Evolutionary conservation across 1,140 invertebrate genomes (phyloP), one percentile per base, ranked within the genome.

Genomic region (Aleiodes sp.): DNA sequence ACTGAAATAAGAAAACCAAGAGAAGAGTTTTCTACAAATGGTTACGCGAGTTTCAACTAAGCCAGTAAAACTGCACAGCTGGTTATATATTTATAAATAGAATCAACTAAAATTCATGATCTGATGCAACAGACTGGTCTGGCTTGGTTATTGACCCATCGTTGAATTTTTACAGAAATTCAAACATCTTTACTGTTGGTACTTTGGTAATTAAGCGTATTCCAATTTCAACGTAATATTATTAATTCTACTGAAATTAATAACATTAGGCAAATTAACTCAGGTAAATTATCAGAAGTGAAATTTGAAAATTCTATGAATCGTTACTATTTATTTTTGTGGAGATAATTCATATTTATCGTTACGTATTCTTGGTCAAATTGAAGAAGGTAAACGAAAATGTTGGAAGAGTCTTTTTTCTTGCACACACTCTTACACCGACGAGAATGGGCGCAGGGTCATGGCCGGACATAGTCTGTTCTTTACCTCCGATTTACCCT

Each of bases 391-490:
- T 43, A 43, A 7, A 8, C 19, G n/a, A 43, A 56, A 56, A 26
- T 10, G 46, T 56, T 2, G n/a, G n/a, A n/a, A n/a, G n/a, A n/a
- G n/a, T n/a, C n/a, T n/a, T n/a, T n/a, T n/a, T n/a, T n/a, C n/a
- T n/a, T n/a, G 7, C 12, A 10, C 7, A 19, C 3, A 46, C 31
- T 62, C 10, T 31, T n/a, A 14, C 21, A 14, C 29, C 26, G 59
- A 12, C 35, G 43, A 16, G 24, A 4, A 12, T 24, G 4, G 60
- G 59, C 60, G 79, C 82, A 85, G 84, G 84, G 84, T 86, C 84
- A 86, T 71, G 84, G 84, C 83, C 83, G 84, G 83, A 84, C 84
- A 85, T 83, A 80, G 83, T 86, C 84, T 84, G 75, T 31, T 60
- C 66, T 68, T 66, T 74, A 75, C 73, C 63, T 52, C 26, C 68